Evolutionary conservation across 2,888 invertebrate genomes (phyloP).

Genomic region (Trilocha varians): DNA sequence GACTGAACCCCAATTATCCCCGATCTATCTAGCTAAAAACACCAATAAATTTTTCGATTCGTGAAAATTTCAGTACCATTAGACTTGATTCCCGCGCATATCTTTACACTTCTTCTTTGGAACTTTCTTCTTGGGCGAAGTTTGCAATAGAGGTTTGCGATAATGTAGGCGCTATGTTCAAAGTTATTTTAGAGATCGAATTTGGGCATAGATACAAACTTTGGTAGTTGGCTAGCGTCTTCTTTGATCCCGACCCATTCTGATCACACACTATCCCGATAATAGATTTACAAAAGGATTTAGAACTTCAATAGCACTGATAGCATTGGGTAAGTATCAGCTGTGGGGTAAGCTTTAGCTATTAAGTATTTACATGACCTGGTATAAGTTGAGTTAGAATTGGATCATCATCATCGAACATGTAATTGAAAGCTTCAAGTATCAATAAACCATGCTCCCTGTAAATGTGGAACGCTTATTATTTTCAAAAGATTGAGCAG

Average conservation of each 20-base stretch:
- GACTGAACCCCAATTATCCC: slow-evolving; percentile 38
- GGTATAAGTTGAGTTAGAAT: not conserved
- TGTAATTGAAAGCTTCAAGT: not conserved
- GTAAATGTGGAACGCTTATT: not conserved
- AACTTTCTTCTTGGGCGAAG: slow-evolving; percentile 63
- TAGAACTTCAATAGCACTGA: slow-evolving; percentile 30
- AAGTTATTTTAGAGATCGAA: slow-evolving; percentile 63
- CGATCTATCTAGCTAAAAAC: slow-evolving; percentile 34
- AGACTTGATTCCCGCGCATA: slow-evolving; percentile 62
- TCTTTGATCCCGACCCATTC: slow-evolving; percentile 52
- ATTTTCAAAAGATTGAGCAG: not conserved
- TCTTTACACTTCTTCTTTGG: slow-evolving; percentile 60
- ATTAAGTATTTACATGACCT: not conserved
- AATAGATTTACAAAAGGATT: slow-evolving; percentile 34
- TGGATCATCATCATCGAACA: not conserved
- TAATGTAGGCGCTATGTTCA: slow-evolving; percentile 66
- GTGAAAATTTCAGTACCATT: slow-evolving; percentile 66
- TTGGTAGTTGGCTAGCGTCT: slow-evolving; percentile 69
- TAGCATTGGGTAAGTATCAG: slow-evolving; percentile 35
- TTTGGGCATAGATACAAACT: slow-evolving; percentile 58
- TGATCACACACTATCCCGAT: slow-evolving; percentile 45
- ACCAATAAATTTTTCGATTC: slow-evolving; percentile 56
- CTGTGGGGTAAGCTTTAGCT: slow-evolving; percentile 16
- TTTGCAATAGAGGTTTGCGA: slow-evolving; percentile 69
- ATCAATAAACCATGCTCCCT: not conserved